These are phyloP conservation scores for Tragelaphus strepsiceros DNA, from an alignment of 2,113 vertebrate species.

Conservation along the genomic window DNA sequence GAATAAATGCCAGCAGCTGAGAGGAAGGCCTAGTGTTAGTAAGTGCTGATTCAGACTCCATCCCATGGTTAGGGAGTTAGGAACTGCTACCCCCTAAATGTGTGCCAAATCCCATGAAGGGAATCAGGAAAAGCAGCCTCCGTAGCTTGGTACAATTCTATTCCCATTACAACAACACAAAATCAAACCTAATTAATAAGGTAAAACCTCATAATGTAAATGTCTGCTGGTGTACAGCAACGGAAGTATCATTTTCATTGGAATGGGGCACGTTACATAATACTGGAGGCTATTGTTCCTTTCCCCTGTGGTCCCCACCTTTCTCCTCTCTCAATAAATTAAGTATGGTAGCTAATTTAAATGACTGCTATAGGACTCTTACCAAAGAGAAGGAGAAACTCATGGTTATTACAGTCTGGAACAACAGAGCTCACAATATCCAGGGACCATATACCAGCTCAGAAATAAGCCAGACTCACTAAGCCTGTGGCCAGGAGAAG, in stretches of 20 bases:
- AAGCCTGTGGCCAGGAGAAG: not conserved
- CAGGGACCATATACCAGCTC: not conserved
- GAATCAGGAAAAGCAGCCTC: not conserved
- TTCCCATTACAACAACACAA: not conserved
- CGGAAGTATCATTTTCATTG: not conserved
- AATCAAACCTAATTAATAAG: not conserved
- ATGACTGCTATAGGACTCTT: not conserved
- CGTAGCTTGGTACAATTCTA: not conserved
- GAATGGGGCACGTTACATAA: not conserved
- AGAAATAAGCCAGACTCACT: conserved; percentile 8
- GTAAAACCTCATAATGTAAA: not conserved
- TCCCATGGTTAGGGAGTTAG: not conserved
- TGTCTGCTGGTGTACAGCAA: not conserved
- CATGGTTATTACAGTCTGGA: not conserved
- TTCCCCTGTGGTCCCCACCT: not conserved
- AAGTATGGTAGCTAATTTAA: not conserved
- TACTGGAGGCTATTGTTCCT: not conserved
- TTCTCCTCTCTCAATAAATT: not conserved
- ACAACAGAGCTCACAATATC: not conserved
- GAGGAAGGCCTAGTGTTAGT: not conserved
- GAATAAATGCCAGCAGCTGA: not conserved
- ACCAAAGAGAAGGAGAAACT: not conserved
- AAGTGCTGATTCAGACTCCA: not conserved
- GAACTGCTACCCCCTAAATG: not conserved
- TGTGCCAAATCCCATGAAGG: not conserved